A percentile compares a stretch with the other conserved stretches of the same genome.
These are phyloP conservation scores for Pinna nobilis DNA, from an alignment of 1,140 invertebrate species.

Conservation along the genomic window DNA sequence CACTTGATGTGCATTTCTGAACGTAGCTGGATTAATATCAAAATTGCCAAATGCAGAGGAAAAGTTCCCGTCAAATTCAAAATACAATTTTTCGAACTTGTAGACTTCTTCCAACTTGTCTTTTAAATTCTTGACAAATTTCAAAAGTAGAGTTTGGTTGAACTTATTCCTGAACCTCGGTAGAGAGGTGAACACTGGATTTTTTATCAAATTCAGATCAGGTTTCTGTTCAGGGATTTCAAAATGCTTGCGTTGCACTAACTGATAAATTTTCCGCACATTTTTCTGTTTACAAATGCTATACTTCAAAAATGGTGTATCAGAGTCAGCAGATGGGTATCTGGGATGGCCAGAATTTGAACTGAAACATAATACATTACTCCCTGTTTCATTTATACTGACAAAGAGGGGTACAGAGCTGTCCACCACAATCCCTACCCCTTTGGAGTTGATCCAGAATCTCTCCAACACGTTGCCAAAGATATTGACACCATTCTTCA, in stretches of 20 bases:
- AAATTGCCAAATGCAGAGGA: constrained; percentile 89
- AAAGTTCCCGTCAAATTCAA: constrained; percentile 95
- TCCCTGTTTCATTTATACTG: constrained; percentile 52
- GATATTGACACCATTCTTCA: constrained; percentile 12
- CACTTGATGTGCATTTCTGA: constrained; percentile 82
- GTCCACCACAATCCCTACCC: constrained; percentile 65
- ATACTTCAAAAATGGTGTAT: constrained; percentile 54
- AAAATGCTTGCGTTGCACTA: constrained; percentile 49
- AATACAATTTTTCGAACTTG: constrained; percentile 79
- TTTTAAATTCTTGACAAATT: constrained; percentile 83
- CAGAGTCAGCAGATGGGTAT: constrained; percentile 27
- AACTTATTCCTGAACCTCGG: constrained; percentile 82
- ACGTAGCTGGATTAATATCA: constrained; percentile 82
- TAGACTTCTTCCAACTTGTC: constrained; percentile 72
- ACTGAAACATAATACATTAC: constrained; percentile 55
- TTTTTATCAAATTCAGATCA: constrained; percentile 82
- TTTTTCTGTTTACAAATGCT: constrained; percentile 56
- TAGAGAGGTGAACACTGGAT: constrained; percentile 95
- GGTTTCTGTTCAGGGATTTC: constrained; percentile 75
- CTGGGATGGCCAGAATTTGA: constrained; percentile 39
- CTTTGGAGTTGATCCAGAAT: constrained; percentile 69
- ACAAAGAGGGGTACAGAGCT: constrained; percentile 64
- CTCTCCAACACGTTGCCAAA: constrained; percentile 63
- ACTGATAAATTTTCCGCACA: constrained; percentile 53
- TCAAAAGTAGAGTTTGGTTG: constrained; percentile 79